Evolutionary conservation across 2,797 vertebrate genomes (phyloP).

Genomic region (Onychomys leucogaster): DNA sequence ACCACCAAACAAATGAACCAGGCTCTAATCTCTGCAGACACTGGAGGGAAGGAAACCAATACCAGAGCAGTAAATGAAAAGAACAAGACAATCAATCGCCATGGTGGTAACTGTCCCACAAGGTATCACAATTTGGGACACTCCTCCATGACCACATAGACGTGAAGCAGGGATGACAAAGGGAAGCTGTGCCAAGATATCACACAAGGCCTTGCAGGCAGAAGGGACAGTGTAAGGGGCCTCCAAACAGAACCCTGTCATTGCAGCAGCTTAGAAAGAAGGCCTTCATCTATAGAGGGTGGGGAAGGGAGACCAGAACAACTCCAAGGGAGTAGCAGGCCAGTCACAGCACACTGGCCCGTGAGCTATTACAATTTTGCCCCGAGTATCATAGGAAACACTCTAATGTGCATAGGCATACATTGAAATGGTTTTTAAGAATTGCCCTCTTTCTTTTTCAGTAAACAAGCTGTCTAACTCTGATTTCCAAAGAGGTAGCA

Average conservation of each 20-base stretch:
- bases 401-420: not conserved
- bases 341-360: fast-evolving
- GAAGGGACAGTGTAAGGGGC: not conserved
- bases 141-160: not conserved
- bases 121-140: not conserved
- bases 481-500: not conserved
- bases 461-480: not conserved
- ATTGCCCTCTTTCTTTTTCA: not conserved
- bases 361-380: not conserved
- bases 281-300: not conserved
- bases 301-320: not conserved
- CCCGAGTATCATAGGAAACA: not conserved
- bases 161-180: not conserved
- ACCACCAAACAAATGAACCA: not conserved
- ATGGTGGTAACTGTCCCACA: not conserved
- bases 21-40: not conserved
- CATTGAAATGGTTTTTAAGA: not conserved
- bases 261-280: not conserved
- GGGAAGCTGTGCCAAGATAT: not conserved
- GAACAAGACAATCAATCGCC: not conserved
- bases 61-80: not conserved
- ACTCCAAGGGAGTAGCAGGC: not conserved
- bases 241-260: not conserved
- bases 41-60: slow-evolving; percentile 18
- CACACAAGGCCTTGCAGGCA: not conserved